Evolutionary conservation across 1,140 invertebrate species (phyloP).

Genomic region (Drosophila prosaltans): DNA sequence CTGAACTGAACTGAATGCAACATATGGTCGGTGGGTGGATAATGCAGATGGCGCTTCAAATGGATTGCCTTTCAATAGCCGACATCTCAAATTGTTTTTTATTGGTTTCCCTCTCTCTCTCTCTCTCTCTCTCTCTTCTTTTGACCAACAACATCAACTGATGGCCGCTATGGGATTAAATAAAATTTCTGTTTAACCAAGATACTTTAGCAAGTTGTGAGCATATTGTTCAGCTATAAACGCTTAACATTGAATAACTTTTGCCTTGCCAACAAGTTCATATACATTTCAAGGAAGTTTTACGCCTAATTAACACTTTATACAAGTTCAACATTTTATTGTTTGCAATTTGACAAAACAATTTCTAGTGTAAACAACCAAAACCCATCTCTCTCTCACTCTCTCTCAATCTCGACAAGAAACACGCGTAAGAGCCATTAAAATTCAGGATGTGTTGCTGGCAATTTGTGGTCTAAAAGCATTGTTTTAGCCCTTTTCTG

Average conservation of each 20-base stretch:
- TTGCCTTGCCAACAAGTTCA: conserved; percentile 50
- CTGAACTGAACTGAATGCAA: conserved; percentile 70
- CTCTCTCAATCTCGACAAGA: conserved; percentile 17
- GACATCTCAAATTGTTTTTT: conserved; percentile 64
- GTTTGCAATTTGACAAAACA: conserved; percentile 71
- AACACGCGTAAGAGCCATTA: conserved; percentile 50
- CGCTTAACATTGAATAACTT: conserved; percentile 37
- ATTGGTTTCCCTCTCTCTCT: conserved; percentile 50
- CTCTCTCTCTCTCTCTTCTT: background rate
- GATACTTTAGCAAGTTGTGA: conserved; percentile 50
- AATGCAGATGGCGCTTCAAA: conserved; percentile 74
- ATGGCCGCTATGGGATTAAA: conserved; percentile 47
- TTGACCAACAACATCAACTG: conserved; percentile 28
- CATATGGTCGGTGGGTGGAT: conserved; percentile 81
- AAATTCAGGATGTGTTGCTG: conserved; percentile 71
- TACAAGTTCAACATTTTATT: conserved; percentile 70
- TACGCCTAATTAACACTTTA: conserved; percentile 80
- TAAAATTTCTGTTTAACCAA: conserved; percentile 40
- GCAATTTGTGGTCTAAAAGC: conserved; percentile 57
- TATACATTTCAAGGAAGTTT: conserved; percentile 47
- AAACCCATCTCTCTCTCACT: conserved; percentile 3
- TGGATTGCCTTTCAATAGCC: conserved; percentile 70
- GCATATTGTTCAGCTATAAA: conserved; percentile 63
- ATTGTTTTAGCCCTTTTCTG: conserved; percentile 18
- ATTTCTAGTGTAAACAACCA: conserved; percentile 41